Conservation (phyloP, 2,888 invertebrate genomes). For the Micoletzkya japonica region DNA sequence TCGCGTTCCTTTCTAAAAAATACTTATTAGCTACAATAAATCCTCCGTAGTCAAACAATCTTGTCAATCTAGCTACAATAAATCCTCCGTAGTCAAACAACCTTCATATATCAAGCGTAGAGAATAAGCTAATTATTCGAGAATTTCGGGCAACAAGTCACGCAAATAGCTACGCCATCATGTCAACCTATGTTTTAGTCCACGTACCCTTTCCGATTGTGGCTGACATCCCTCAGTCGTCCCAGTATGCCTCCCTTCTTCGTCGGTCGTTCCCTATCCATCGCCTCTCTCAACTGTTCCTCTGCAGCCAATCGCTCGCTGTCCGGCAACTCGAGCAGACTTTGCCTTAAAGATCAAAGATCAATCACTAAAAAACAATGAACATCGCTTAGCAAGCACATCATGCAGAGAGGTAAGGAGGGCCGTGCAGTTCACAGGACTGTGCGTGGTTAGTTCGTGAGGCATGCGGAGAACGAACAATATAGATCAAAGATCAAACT, state of each 20-base stretch:
- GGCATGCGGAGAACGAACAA: neutral
- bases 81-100: no score
- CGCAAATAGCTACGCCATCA: no score
- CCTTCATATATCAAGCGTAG: no score
- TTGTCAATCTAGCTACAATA: no score
- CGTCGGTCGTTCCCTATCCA: slow-evolving; percentile 41
- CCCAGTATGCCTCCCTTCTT: slow-evolving; percentile 59
- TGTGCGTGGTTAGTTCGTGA: slow-evolving; percentile 1
- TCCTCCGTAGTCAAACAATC: no score
- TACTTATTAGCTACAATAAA: no score
- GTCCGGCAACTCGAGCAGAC: slow-evolving; percentile 52
- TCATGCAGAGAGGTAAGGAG: neutral
- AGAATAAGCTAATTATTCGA: no score
- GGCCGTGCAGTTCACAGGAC: neutral
- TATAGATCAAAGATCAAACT: slow-evolving; percentile 17
- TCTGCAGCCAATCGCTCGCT: slow-evolving; percentile 55
- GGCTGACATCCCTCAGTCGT: slow-evolving; percentile 60
- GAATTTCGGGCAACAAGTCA: no score
- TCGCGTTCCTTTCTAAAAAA: no score
- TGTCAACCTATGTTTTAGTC: no score
- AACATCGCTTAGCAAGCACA: neutral
- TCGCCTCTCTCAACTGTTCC: slow-evolving; percentile 53
- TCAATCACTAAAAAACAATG: neutral
- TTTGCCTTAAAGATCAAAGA: slow-evolving; percentile 36
- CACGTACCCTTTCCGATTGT: slow-evolving; percentile 46